Base-by-base conservation (phyloP, 2,113 vertebrate genomes). In the Ahaetulla prasina region DNA sequence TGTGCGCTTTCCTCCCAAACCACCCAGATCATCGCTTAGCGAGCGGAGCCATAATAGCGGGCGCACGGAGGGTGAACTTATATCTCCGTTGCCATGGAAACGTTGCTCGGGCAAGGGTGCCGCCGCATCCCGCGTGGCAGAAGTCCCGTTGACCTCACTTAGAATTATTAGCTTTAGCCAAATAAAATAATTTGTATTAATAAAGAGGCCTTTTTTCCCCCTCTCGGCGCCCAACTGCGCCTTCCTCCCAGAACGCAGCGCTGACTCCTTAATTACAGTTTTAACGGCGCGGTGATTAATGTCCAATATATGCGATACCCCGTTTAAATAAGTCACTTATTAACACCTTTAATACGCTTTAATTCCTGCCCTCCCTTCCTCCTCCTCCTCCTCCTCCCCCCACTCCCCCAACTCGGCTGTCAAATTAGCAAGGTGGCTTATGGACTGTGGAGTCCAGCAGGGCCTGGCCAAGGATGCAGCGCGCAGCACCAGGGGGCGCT, bases 161-260 rank as follows among this genome's bases (percentile, higher is more conserved):
- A 97, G 96, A 97, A 97, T 98, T 97, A 97, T 98, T 98, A 98
- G 97, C 97, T 98, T 98, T 98, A 85, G 95, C 96, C 98, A 98
- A 98, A 98, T 98, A 98, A 98, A 97, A 98, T 98, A 97, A 98
- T 97, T 96, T 97, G 97, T 97, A 97, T 97, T 97, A 98, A 98
- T 97, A 98, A 98, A 97, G 97, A 97, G 97, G 96, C 96, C 96
- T 92, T 47, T 47, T 47, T 47, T 47, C 7, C 1, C 45, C 3
- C 93, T 94, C 95, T 80, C 94, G 92, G 95, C 95, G 96, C 96
- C 93, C 96, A 93, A 96, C 95, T 90, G 94, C 95, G 93, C 95
- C 94, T 94, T 95, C 95, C 94, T n/a, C 95, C 87, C 88, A 91
- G 96, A 96, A 96, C 96, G 95, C 96, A 95, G 96, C 96, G 94